These are phyloP conservation scores for Strix aluco DNA, from an alignment of 2,113 vertebrate genomes.

Conservation along the genomic window DNA sequence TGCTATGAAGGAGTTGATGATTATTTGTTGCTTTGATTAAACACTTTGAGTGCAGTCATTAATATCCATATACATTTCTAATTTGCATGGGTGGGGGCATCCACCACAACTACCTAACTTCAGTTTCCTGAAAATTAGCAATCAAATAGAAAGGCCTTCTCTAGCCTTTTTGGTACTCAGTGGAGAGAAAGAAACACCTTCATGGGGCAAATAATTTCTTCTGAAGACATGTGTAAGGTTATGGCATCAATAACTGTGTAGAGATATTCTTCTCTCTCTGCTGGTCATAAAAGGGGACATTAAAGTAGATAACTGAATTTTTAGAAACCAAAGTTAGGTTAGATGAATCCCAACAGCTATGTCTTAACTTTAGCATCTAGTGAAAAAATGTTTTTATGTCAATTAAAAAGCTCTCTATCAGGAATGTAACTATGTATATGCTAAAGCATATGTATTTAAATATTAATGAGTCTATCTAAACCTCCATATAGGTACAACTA, in stretches of 20 bases:
- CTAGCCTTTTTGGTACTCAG: background rate
- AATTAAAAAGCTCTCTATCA: background rate
- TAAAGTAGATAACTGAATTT: background rate
- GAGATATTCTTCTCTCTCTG: background rate
- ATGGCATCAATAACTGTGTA: background rate
- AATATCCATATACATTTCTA: background rate
- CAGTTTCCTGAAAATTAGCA: background rate
- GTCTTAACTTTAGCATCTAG: background rate
- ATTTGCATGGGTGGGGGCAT: background rate
- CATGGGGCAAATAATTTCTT: background rate
- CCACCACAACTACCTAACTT: background rate
- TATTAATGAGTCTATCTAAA: background rate
- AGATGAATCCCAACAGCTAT: background rate
- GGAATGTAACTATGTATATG: background rate
- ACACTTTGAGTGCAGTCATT: background rate
- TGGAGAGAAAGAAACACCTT: background rate
- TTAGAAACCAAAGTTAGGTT: background rate
- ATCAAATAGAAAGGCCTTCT: background rate
- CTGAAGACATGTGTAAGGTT: background rate
- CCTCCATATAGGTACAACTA: background rate
- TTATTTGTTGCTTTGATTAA: background rate
- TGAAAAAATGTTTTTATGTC: background rate
- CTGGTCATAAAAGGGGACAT: background rate
- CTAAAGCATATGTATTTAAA: background rate
- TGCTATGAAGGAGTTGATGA: background rate